These are phyloP conservation scores for Trissolcus brochymenae DNA, from an alignment of 2,888 invertebrate genomes.

Conservation along the genomic window DNA sequence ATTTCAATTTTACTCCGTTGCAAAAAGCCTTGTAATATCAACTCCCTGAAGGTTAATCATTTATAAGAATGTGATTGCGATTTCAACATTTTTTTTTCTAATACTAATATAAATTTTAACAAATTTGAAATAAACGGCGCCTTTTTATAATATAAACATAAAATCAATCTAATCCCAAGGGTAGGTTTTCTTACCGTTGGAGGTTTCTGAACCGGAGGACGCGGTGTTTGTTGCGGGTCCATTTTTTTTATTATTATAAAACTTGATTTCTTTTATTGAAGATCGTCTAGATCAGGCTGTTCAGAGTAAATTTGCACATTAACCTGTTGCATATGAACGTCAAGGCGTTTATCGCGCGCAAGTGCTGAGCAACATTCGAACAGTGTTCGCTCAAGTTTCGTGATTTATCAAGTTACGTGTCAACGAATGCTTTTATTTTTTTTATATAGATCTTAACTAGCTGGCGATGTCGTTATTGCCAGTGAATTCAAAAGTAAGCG, in stretches of 20 bases:
- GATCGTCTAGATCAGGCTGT: constrained; percentile 58
- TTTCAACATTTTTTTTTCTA: no score
- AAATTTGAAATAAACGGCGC: neutral
- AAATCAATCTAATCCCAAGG: neutral
- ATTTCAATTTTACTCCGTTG: neutral
- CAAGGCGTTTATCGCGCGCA: constrained; percentile 58
- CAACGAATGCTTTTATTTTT: constrained; percentile 48
- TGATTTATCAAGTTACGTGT: constrained; percentile 16
- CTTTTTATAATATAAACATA: neutral
- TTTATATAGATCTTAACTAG: constrained; percentile 36
- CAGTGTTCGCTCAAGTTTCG: constrained; percentile 51
- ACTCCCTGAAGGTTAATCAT: no score
- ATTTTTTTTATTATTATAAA: constrained; percentile 60
- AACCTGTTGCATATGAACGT: constrained; percentile 71
- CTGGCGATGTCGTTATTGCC: constrained; percentile 42
- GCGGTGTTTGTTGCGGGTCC: constrained; percentile 69
- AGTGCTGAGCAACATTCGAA: constrained; percentile 49
- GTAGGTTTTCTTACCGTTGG: constrained; percentile 66
- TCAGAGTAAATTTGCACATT: constrained; percentile 63
- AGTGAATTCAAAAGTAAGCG: constrained; percentile 48
- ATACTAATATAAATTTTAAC: no score
- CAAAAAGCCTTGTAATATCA: no score
- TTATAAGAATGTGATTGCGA: neutral
- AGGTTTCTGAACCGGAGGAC: constrained; percentile 62
- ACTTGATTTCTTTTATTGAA: constrained; percentile 48